A percentile compares a stretch with the other conserved stretches of the same genome.
Conservation (phyloP, 2,113 vertebrate species). For the Phrynocephalus versicolor region DNA sequence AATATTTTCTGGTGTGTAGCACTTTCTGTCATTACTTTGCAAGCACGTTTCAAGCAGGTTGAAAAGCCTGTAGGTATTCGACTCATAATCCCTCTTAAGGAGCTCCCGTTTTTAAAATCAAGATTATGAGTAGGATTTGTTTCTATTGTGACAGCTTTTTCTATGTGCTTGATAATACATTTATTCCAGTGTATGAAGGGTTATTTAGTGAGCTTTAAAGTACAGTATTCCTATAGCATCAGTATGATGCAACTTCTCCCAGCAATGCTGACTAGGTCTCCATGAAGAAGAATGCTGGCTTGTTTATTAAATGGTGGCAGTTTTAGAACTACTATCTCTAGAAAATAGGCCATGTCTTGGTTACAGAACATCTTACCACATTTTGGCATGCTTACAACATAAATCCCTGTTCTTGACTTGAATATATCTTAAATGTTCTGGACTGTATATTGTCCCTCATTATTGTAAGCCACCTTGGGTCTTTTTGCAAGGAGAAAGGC, state of each 20-base stretch:
- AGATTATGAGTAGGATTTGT: background rate
- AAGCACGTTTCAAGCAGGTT: slow-evolving; percentile 12
- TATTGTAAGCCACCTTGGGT: too few species aligned
- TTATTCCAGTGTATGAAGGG: background rate
- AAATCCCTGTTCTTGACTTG: too few species aligned
- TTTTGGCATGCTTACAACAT: background rate
- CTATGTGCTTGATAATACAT: background rate
- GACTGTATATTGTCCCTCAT: too few species aligned
- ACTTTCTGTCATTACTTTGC: slow-evolving; percentile 25
- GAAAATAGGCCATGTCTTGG: background rate
- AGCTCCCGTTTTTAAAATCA: background rate
- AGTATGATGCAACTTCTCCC: background rate
- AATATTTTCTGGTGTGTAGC: slow-evolving; percentile 15
- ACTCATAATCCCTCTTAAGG: slow-evolving; percentile 1
- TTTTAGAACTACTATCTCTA: background rate
- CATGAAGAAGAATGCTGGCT: background rate
- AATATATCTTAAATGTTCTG: too few species aligned
- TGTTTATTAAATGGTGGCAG: background rate
- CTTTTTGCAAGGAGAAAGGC: too few species aligned
- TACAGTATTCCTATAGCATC: background rate
- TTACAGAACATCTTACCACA: background rate
- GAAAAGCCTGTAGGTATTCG: slow-evolving; percentile 1
- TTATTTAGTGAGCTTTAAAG: background rate
- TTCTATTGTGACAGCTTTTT: background rate
- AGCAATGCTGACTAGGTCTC: too few species aligned